Base-by-base conservation (phyloP, 2,113 vertebrate genomes). In the Ovibos moschatus region DNA sequence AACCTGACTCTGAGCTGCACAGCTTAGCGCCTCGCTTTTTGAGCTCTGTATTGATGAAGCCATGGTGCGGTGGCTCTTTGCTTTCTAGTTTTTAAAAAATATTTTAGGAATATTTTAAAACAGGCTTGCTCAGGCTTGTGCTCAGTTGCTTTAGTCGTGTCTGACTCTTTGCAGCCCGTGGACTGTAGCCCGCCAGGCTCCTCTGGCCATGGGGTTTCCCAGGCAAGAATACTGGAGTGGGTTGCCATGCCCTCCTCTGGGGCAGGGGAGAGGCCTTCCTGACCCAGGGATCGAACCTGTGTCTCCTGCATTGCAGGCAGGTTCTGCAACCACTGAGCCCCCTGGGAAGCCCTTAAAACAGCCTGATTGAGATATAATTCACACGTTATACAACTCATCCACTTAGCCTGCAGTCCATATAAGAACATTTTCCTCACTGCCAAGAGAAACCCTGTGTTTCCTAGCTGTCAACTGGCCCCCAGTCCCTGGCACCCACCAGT, bases 361-460 rank as follows among this genome's bases (percentile, higher is more conserved):
- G 43, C 47, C 19, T 27, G 27, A 21, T 17, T 11, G 78, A 89
- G 28, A 19, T 25, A 2, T 16, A 13, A 57, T 40, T 51, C 12
- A 53, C 30, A 11, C 30, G 10, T 12, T 5, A 0, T 13, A 19
- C 5, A 28, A 0, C 45, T 14, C 6, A 3, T 62, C 21, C 57
- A 15, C 40, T 71, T 43, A 21, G 5, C 14, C 1, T 8, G 0
- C 19, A 2, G 5, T 87, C 28, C 23, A 16, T 27, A 83, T 57
- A 15, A 83, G 86, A 51, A 27, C 25, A 25, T 7, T 81, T 3
- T 67, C 21, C 7, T 51, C 30, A 45, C 14, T 15, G 28, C 53
- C 14, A 3, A 47, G 60, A 36, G 50, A 64, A 21, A 43, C 1
- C 2, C 19, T 3, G 0, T n/a, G 2, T 17, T 23, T 8, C 0